Evolutionary conservation across 2,113 vertebrate genomes (phyloP).

Genomic region (Nasalis larvatus): DNA sequence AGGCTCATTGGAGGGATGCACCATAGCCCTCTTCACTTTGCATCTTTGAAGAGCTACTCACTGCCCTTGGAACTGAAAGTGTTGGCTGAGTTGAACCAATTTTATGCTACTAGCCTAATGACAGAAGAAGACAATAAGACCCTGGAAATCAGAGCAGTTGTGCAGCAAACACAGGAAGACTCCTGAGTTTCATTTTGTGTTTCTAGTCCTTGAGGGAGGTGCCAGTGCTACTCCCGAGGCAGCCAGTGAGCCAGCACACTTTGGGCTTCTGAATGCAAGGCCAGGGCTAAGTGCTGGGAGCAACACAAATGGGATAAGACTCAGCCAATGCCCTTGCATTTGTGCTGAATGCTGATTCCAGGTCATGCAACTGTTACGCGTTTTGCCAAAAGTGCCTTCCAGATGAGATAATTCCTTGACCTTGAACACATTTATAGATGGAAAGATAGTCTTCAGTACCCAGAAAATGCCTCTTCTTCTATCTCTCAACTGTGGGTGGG

Average conservation of each 20-base stretch:
- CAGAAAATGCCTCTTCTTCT: neutral
- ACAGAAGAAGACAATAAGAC: neutral
- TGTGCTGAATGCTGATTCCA: neutral
- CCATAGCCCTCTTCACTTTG: neutral
- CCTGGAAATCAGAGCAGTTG: neutral
- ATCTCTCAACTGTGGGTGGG: neutral
- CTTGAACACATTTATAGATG: neutral
- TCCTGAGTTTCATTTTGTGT: neutral
- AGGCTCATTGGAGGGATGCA: neutral
- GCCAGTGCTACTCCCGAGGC: rapidly evolving
- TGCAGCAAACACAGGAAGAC: neutral
- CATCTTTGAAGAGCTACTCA: neutral
- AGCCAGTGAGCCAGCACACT: neutral
- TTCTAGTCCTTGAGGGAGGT: neutral
- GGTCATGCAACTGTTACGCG: rapidly evolving
- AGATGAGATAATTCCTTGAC: neutral
- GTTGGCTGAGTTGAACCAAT: neutral
- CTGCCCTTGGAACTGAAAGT: neutral
- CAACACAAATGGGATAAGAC: neutral
- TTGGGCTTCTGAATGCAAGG: neutral
- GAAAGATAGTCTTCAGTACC: neutral
- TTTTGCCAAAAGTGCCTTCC: neutral
- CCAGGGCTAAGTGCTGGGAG: neutral
- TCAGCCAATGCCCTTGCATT: neutral
- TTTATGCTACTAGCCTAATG: neutral